Evolutionary conservation across 2,797 vertebrate genomes (phyloP).

Genomic region (Xiphophorus birchmanni): DNA sequence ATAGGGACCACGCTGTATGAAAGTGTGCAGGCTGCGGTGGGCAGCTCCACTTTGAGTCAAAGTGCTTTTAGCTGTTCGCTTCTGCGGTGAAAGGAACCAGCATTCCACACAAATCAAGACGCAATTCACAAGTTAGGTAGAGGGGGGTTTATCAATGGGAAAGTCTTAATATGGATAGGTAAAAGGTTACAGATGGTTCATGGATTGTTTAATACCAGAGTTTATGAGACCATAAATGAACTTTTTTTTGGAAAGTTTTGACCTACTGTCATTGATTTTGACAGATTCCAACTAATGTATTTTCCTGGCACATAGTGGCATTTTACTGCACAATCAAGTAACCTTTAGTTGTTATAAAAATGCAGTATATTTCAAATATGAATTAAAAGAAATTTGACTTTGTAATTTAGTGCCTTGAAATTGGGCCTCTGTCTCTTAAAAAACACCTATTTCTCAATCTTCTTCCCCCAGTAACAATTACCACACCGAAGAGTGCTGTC

Average conservation of each 20-base stretch:
- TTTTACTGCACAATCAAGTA: background rate
- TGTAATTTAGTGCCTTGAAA: background rate
- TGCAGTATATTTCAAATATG: too few relatives aligned
- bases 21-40: constrained; percentile 51
- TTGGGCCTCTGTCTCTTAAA: background rate
- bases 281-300: background rate
- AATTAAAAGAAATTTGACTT: too few relatives aligned
- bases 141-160: background rate
- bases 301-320: too few relatives aligned
- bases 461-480: background rate
- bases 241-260: background rate
- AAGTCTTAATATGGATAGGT: background rate
- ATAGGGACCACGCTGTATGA: constrained; percentile 53
- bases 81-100: constrained; percentile 10
- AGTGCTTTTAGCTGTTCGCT: constrained; percentile 58
- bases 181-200: background rate
- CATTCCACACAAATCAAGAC: constrained; percentile 44
- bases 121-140: background rate
- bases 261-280: background rate
- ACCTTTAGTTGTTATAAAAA: background rate
- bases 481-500: background rate
- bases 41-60: constrained; percentile 60
- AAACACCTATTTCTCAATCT: background rate
- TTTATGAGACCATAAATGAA: background rate
- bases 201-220: background rate